Percentiles rank a stretch among this genome's conserved stretches.
Conservation (phyloP, 2,888 invertebrate genomes). For the Apamea monoglypha region DNA sequence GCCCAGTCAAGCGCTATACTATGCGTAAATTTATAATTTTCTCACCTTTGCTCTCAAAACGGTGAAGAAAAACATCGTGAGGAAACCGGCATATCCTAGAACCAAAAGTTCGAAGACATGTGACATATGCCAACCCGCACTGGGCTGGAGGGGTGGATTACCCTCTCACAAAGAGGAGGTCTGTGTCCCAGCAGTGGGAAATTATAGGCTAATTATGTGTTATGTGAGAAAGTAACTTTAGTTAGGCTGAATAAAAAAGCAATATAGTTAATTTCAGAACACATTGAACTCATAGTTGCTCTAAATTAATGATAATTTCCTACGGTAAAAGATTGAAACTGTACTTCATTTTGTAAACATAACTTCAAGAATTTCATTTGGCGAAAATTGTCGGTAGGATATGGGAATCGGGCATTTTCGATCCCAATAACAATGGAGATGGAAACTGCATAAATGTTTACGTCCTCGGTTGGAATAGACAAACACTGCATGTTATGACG, state of each 20-base stretch:
- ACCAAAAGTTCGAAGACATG: too few species aligned
- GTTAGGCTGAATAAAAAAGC: not conserved
- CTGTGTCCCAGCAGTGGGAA: not conserved
- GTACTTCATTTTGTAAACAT: not conserved
- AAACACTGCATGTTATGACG: constrained; percentile 23
- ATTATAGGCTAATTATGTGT: not conserved
- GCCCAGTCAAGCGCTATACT: not conserved
- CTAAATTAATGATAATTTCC: constrained; percentile 2
- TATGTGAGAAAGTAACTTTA: not conserved
- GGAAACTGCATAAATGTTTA: constrained; percentile 13
- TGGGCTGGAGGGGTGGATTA: not conserved
- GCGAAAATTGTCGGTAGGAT: not conserved
- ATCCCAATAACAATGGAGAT: constrained; percentile 6
- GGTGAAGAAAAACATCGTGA: not conserved
- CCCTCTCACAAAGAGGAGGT: not conserved
- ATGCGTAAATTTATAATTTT: too few species aligned
- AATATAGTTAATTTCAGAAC: not conserved
- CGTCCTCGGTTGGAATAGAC: not conserved
- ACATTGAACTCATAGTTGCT: not conserved
- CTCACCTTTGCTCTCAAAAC: not conserved
- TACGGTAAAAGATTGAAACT: not conserved
- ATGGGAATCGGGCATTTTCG: not conserved
- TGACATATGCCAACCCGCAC: not conserved
- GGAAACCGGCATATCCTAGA: too few species aligned
- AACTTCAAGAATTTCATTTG: not conserved